Evolutionary conservation across 2,888 invertebrate species (phyloP), one percentile per base, ranked within the genome.

Genomic region (Dolichomitus sp.): DNA sequence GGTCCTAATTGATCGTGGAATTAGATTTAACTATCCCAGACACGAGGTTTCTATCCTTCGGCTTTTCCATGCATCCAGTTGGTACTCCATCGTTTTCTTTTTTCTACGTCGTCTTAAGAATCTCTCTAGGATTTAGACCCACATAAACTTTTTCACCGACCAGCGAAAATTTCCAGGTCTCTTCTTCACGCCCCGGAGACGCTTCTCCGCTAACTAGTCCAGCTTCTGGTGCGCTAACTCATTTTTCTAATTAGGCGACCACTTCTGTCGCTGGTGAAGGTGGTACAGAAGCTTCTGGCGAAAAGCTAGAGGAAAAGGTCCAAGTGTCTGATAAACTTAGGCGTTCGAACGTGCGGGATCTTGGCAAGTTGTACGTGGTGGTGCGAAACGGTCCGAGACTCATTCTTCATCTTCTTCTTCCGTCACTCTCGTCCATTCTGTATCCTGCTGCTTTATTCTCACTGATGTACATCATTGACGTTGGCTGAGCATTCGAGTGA

Each of bases 241-340:
- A 91, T 92, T 93, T 92, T 92, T 92, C 91, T 92, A 93, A 93
- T 93, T 93, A 93, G 90, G 84, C 83, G 77, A 81, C 80, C 88
- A 88, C 88, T 90, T 89, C 88, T 89, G 90, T 88, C 88, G 86
- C 85, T 77, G 76, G 40, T 40, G 4, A 50, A 65, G 57, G 19
- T 48, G 40, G 76, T 57, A 70, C 50, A 9, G 30, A 17, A 33
- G 48, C 12, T 14, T 17, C 17, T 59, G 5, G 14, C 11, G 37
- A 27, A 14, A 42, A 73, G 81, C 83, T 54, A 61, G 63, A 76
- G 76, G 85, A 83, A 23, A 23, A 86, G 86, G 87, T 65, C 84
- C 80, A 77, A 85, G 87, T 89, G 85, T 81, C 84, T 89, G 91
- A 91, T 91, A 89, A 91, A 91, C 90, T 92, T 90, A 88, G 90